These are phyloP conservation scores for Melanotus villosus DNA, from an alignment of 2,888 invertebrate genomes.

Conservation along the genomic window DNA sequence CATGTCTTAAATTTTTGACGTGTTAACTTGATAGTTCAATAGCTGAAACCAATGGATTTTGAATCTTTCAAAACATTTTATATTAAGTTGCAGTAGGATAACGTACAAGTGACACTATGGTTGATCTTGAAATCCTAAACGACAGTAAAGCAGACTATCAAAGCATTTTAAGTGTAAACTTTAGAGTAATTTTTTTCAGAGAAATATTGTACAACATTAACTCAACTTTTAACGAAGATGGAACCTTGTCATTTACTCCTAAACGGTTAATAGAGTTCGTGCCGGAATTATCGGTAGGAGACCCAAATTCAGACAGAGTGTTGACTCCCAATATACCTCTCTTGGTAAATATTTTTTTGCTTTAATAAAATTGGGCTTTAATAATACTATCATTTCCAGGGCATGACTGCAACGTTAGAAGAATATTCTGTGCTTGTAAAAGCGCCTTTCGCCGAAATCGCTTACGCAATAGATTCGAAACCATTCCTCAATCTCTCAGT, in stretches of 20 bases:
- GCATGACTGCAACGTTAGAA: conserved; percentile 72
- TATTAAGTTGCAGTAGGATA: no score
- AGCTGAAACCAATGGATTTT: no score
- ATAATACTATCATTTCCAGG: conserved; percentile 64
- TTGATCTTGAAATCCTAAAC: no score
- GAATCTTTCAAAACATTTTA: no score
- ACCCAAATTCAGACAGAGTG: conserved; percentile 74
- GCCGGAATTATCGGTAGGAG: conserved; percentile 76
- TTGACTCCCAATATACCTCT: conserved; percentile 80
- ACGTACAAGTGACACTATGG: no score
- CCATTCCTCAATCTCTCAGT: conserved; percentile 77
- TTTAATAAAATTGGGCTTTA: not conserved
- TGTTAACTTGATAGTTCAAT: no score
- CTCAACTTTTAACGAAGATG: conserved; percentile 75
- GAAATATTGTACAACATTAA: conserved; percentile 80
- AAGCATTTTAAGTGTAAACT: no score
- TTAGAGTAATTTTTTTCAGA: no score
- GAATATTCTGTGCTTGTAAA: conserved; percentile 73
- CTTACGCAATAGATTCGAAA: conserved; percentile 71
- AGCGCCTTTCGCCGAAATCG: conserved; percentile 74
- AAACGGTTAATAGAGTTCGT: conserved; percentile 73
- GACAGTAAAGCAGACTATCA: no score
- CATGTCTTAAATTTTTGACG: no score
- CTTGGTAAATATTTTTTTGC: conserved; percentile 71
- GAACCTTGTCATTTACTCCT: conserved; percentile 78